Evolutionary conservation across 2,797 vertebrate genomes (phyloP), one percentile per base, ranked within the genome.

Genomic region (Platalea minor): DNA sequence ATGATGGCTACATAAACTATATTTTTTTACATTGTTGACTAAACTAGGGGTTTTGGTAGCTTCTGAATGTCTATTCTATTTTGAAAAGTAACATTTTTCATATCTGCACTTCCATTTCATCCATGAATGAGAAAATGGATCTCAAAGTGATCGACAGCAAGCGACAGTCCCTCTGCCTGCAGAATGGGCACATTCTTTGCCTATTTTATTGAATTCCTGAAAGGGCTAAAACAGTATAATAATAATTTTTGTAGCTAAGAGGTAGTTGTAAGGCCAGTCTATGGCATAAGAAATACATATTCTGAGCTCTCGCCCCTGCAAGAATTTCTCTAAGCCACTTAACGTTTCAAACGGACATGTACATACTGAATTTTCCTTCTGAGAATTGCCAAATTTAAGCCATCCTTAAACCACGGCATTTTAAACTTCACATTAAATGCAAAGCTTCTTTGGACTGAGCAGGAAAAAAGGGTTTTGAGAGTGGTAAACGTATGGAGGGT

Each of bases 201-300:
- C 23, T 6, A 2, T 1, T 26, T 31, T 29, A 35, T 7, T 1
- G 4, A 41, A 2, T 5, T 50, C 12, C 26, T 56, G 65, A 24
- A 20, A 28, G n/a, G 37, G 33, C 25, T 20, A 5, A 11, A 19
- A 0, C 5, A 11, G 35, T 0, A 1, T 2, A 7, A 1, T 1
- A 39, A 6, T 2, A 5, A 3, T 9, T 21, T 17, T 0, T 20
- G n/a, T 5, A 31, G 51, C 6, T 14, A 20, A 15, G 45, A 16
- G 29, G 48, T 1, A 33, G 45, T 5, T 31, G 8, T 7, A 9
- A 31, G 35, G 45, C 54, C 77, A 50, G 4, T 1, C 64, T 29
- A 2, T 1, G 33, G 61, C 21, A 5, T 14, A 35, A 60, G 29
- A 39, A 53, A 48, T 0, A 17, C 7, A 6, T 11, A 6, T 12